phyloP scores from a whole-genome alignment of 2,113 vertebrate genomes.

The Jacana jacana region DNA sequence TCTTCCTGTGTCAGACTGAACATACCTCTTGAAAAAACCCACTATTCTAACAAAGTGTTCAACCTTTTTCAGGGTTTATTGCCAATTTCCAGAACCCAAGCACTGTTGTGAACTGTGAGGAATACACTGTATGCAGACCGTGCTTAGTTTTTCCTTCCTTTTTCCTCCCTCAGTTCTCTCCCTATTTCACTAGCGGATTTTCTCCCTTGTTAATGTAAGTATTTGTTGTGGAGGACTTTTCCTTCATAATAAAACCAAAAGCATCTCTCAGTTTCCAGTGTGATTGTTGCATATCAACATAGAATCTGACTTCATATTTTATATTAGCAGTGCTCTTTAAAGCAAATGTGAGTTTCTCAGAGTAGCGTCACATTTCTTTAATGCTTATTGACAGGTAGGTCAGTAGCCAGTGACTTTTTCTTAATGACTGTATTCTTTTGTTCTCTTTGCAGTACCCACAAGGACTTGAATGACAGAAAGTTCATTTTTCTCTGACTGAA shows the following conservation, averaged over 20 bases:
- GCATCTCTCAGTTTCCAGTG: neutral
- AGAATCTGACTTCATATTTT: neutral
- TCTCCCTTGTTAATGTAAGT: neutral
- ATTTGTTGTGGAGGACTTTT: neutral
- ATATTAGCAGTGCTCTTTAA: neutral
- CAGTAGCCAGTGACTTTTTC: conserved; percentile 42
- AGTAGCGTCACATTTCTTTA: conserved; percentile 21
- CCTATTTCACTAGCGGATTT: neutral
- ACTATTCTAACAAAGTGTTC: neutral
- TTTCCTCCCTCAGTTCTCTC: accelerated
- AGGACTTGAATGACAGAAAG: conserved; percentile 61
- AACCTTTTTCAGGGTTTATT: neutral
- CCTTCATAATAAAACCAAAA: neutral
- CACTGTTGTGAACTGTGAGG: neutral
- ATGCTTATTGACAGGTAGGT: conserved; percentile 45
- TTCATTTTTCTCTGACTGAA: conserved; percentile 58
- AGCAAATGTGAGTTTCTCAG: conserved; percentile 1
- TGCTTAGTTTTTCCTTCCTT: neutral
- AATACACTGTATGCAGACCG: neutral
- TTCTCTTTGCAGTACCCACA: conserved; percentile 34
- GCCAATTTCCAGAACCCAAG: neutral
- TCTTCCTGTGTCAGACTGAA: neutral
- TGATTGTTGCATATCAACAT: neutral
- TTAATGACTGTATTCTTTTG: conserved; percentile 47
- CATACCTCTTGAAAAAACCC: neutral